A percentile compares a stretch with the other conserved stretches of the same genome.
Conservation (phyloP, 2,797 vertebrate genomes). For the Adelosebastes latens region DNA sequence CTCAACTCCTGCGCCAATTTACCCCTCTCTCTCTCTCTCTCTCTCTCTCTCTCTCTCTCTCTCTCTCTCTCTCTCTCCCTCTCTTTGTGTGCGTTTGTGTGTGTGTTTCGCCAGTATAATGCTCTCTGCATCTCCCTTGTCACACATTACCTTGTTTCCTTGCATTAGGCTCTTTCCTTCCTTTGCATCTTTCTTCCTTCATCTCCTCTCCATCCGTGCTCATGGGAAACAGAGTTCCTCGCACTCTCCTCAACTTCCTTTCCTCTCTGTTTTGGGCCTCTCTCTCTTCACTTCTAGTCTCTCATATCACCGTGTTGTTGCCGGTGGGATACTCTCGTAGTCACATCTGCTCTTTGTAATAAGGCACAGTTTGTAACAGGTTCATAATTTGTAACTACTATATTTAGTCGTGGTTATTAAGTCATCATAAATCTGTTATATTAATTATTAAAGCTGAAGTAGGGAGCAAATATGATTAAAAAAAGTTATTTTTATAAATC, state of each 20-base stretch:
- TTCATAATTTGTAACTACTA: background rate
- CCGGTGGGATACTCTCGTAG: background rate
- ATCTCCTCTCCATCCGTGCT: slow-evolving; percentile 47
- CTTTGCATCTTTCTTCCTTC: slow-evolving; percentile 43
- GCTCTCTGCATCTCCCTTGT: slow-evolving; percentile 52
- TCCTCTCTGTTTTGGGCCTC: background rate
- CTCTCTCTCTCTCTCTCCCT: background rate
- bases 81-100: slow-evolving; percentile 19
- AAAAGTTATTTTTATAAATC: too few species aligned
- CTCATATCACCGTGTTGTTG: background rate
- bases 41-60: background rate
- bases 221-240: slow-evolving; percentile 46
- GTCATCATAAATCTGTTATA: background rate
- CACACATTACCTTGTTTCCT: slow-evolving; percentile 63
- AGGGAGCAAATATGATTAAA: too few species aligned
- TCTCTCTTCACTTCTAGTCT: slow-evolving; percentile 9
- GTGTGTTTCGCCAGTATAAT: slow-evolving; percentile 21
- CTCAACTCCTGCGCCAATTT: slow-evolving; percentile 81
- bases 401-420: background rate
- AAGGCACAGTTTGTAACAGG: background rate
- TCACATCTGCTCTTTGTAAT: background rate
- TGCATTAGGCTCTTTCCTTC: slow-evolving; percentile 57
- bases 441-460: too few species aligned
- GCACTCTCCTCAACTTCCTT: slow-evolving; percentile 27
- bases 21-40: slow-evolving; percentile 29